Evolutionary conservation across 2,888 invertebrate species (phyloP).

Genomic region (Brachycybe producta): DNA sequence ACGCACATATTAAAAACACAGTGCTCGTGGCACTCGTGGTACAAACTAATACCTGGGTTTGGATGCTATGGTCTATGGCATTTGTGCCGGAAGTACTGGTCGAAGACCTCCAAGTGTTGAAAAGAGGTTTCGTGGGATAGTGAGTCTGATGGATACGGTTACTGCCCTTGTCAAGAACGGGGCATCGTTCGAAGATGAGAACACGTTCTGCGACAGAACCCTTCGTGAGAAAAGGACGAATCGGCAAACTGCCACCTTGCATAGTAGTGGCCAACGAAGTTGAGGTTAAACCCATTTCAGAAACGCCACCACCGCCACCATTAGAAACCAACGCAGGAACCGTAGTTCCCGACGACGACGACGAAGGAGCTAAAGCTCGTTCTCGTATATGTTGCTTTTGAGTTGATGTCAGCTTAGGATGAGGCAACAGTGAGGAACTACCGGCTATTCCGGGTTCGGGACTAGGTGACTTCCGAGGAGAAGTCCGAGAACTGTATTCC

Average conservation of each 20-base stretch:
- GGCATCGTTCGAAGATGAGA: slow-evolving; percentile 78
- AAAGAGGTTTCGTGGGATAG: slow-evolving; percentile 13
- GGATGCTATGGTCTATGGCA: background rate
- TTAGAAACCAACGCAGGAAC: background rate
- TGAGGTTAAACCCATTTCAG: background rate
- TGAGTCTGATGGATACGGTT: slow-evolving; percentile 14
- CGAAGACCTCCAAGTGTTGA: slow-evolving; percentile 13
- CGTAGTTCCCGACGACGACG: background rate
- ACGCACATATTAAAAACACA: too few relatives aligned
- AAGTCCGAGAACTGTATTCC: background rate
- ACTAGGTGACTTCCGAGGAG: slow-evolving; percentile 24
- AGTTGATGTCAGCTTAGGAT: slow-evolving; percentile 50
- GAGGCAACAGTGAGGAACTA: slow-evolving; percentile 42
- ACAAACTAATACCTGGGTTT: too few relatives aligned
- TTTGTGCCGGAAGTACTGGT: background rate
- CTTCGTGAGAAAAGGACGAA: slow-evolving; percentile 69
- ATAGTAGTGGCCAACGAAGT: background rate
- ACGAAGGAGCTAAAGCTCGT: slow-evolving; percentile 21
- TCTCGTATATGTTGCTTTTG: slow-evolving; percentile 43
- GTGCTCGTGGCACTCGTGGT: too few relatives aligned
- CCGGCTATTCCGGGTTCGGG: slow-evolving; percentile 27
- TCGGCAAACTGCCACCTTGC: slow-evolving; percentile 45
- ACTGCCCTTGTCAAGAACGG: slow-evolving; percentile 19
- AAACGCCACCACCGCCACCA: too few relatives aligned
- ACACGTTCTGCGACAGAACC: slow-evolving; percentile 84